These are phyloP conservation scores for Dipodomys ordii DNA, from an alignment of 2,113 vertebrate species.

Conservation along the genomic window DNA sequence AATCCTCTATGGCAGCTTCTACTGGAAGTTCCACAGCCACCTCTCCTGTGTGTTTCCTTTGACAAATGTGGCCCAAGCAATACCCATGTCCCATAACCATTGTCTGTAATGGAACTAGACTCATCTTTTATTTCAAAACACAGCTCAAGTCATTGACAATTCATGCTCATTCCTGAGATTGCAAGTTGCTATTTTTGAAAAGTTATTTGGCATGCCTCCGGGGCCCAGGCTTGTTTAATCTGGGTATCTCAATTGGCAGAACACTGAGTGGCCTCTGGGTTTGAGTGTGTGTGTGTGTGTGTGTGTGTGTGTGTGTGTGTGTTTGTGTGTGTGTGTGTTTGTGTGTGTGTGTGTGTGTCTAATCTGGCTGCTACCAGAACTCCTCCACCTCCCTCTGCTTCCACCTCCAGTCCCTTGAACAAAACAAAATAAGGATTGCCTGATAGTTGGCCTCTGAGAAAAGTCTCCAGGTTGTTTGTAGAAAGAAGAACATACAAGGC, in stretches of 20 bases:
- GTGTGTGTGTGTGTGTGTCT: not conserved
- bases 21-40: not conserved
- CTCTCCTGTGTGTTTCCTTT: not conserved
- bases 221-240: slow-evolving; percentile 56
- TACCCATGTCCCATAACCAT: not conserved
- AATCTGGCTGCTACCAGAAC: slow-evolving; percentile 30
- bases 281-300: too few relatives aligned
- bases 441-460: not conserved
- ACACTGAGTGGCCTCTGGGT: slow-evolving; percentile 58
- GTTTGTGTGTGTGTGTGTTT: not conserved
- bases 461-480: not conserved
- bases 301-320: too few relatives aligned
- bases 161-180: slow-evolving; percentile 80
- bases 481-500: not conserved
- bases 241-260: slow-evolving; percentile 80
- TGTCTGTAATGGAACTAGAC: slow-evolving; percentile 37
- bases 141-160: slow-evolving; percentile 75
- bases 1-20: not conserved
- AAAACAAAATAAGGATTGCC: not conserved
- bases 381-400: slow-evolving; percentile 26
- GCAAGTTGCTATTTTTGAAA: slow-evolving; percentile 82
- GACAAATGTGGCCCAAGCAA: not conserved
- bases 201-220: slow-evolving; percentile 65
- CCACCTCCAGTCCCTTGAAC: not conserved
- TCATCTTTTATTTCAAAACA: slow-evolving; percentile 72